phyloP scores from a whole-genome alignment of 2,797 vertebrate species.

The Anisognathus igniventris region DNA sequence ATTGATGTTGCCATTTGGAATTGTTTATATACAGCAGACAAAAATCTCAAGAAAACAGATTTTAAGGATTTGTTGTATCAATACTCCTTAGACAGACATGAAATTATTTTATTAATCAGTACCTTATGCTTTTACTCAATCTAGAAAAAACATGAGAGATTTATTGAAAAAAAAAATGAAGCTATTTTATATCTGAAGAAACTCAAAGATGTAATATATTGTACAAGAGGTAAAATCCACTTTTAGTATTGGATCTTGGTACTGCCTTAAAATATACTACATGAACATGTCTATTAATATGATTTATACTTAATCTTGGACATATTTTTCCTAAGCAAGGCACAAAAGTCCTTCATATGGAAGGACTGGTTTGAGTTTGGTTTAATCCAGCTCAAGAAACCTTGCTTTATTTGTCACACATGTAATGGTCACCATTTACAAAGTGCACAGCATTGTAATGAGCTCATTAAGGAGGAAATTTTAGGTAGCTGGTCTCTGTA shows the following conservation, averaged over 20 bases:
- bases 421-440: conserved; percentile 12
- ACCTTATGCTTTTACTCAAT: not conserved
- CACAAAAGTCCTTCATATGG: not conserved
- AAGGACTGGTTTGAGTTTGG: conserved; percentile 27
- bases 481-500: conserved; percentile 19
- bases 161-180: not conserved
- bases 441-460: conserved; percentile 52
- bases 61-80: not conserved
- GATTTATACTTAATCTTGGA: not conserved
- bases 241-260: not conserved
- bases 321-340: not conserved
- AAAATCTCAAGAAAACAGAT: not conserved
- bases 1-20: not conserved
- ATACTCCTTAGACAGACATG: not conserved
- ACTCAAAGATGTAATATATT: not conserved
- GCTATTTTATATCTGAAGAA: not conserved
- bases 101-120: not conserved
- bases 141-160: not conserved
- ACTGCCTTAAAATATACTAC: not conserved
- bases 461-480: conserved; percentile 54
- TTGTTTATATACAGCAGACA: not conserved
- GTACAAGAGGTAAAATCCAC: not conserved
- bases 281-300: not conserved
- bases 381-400: conserved; percentile 47
- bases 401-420: conserved; percentile 6